Percentiles rank a stretch among this genome's conserved stretches.
Evolutionary conservation across 2,797 vertebrate genomes (phyloP).

Genomic region (Lepilemur ruficaudatus): DNA sequence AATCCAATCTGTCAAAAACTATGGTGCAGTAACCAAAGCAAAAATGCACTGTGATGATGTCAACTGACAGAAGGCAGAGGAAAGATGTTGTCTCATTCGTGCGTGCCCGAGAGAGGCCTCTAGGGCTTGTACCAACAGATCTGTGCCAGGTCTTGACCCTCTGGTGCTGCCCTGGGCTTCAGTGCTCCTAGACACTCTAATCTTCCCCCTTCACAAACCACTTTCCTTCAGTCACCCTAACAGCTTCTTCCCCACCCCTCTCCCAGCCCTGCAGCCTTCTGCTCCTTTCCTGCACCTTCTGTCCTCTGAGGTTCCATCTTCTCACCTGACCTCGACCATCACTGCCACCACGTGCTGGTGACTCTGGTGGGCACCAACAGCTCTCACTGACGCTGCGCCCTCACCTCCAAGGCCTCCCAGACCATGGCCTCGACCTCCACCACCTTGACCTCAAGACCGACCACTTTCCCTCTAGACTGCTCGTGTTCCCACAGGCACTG

Average conservation of each 20-base stretch:
- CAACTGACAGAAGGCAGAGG: not conserved
- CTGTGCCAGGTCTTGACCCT: not conserved
- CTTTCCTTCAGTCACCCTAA: not conserved
- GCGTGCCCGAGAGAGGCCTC: not conserved
- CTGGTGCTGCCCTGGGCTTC: not conserved
- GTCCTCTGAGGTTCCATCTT: not conserved
- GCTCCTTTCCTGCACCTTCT: not conserved
- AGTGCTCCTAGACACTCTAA: not conserved
- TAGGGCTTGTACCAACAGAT: not conserved
- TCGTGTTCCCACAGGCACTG: too few relatives aligned
- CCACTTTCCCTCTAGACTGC: too few relatives aligned
- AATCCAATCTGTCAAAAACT: not conserved
- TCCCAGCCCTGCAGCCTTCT: not conserved
- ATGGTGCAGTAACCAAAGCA: not conserved
- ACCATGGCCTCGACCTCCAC: not conserved
- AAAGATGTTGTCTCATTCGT: not conserved
- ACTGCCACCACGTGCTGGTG: accelerated
- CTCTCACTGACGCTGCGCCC: not conserved
- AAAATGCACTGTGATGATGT: not conserved
- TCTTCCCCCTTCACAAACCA: not conserved
- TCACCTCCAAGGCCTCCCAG: not conserved
- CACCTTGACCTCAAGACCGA: not conserved
- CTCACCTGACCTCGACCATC: not conserved
- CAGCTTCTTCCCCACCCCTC: not conserved
- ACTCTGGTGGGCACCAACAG: not conserved